Conservation (phyloP, 30 jellyfish, hydroid and myxozoan genomes). For the Catostylus mosaicus region DNA sequence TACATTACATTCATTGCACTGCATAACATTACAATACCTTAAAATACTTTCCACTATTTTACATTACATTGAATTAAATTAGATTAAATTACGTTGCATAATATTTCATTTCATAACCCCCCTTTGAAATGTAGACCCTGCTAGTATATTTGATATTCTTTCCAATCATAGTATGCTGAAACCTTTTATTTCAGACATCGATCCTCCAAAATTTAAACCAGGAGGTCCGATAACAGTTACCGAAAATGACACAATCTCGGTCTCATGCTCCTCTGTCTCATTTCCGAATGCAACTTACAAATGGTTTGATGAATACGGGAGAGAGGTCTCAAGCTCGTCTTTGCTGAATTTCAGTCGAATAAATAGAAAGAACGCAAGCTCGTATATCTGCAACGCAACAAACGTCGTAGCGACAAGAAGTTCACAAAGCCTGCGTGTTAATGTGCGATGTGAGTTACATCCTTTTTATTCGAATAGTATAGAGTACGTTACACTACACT, state of each 20-base stretch:
- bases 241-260: neutral
- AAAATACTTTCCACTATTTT: too few species aligned
- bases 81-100: too few species aligned
- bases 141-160: too few species aligned
- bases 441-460: conserved; percentile 33
- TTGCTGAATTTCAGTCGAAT: conserved; percentile 3
- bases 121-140: too few species aligned
- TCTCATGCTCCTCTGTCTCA: conserved; percentile 2
- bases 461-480: too few species aligned
- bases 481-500: too few species aligned
- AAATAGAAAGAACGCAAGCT: neutral
- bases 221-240: neutral
- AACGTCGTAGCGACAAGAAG: conserved; percentile 4
- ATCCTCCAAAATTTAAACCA: conserved; percentile 2
- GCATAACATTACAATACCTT: neutral
- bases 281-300: conserved; percentile 2
- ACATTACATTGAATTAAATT: too few species aligned
- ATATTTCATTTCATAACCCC: too few species aligned
- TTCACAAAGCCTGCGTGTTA: conserved; percentile 5
- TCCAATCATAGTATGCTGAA: too few species aligned
- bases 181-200: conserved; percentile 25
- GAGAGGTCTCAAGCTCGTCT: neutral
- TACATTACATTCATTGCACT: too few species aligned
- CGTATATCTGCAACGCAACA: conserved; percentile 20
- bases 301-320: conserved; percentile 15